Conservation (phyloP, 2,888 invertebrate genomes). For the Spodoptera picta region DNA sequence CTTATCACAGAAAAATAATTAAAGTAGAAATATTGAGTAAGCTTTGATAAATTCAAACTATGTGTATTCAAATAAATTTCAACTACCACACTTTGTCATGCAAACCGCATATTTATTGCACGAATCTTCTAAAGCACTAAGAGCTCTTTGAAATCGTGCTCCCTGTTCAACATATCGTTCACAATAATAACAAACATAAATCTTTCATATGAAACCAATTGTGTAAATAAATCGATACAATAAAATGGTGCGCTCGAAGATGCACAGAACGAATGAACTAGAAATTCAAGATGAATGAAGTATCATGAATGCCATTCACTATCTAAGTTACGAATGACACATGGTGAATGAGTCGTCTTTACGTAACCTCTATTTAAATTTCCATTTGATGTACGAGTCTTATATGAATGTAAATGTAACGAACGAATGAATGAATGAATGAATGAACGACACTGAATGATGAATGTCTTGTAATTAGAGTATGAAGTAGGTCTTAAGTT, state of each 20-base stretch:
- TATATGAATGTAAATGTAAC: slow-evolving; percentile 4
- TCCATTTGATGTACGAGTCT: slow-evolving; percentile 10
- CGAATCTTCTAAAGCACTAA: no score
- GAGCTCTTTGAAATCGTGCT: background rate
- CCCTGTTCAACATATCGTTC: background rate
- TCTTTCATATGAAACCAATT: slow-evolving; percentile 61
- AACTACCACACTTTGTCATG: no score
- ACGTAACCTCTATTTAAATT: slow-evolving; percentile 9
- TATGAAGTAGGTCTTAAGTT: background rate
- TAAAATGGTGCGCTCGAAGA: slow-evolving; percentile 27
- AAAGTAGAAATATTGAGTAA: no score
- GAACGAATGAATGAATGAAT: slow-evolving; percentile 6
- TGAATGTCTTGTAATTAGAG: slow-evolving; percentile 7
- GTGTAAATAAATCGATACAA: slow-evolving; percentile 43
- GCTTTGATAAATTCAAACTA: no score
- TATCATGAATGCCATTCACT: slow-evolving; percentile 3
- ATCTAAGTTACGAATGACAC: slow-evolving; percentile 24
- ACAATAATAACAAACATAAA: slow-evolving; percentile 45
- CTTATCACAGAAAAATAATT: no score
- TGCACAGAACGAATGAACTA: slow-evolving; percentile 20
- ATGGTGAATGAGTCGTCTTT: slow-evolving; percentile 34
- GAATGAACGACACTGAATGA: slow-evolving; percentile 9
- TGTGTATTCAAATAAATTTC: no score
- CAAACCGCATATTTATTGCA: no score
- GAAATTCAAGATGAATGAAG: slow-evolving; percentile 20